Conservation (phyloP, 2,797 vertebrate genomes). For the Dicrostonyx torquatus region DNA sequence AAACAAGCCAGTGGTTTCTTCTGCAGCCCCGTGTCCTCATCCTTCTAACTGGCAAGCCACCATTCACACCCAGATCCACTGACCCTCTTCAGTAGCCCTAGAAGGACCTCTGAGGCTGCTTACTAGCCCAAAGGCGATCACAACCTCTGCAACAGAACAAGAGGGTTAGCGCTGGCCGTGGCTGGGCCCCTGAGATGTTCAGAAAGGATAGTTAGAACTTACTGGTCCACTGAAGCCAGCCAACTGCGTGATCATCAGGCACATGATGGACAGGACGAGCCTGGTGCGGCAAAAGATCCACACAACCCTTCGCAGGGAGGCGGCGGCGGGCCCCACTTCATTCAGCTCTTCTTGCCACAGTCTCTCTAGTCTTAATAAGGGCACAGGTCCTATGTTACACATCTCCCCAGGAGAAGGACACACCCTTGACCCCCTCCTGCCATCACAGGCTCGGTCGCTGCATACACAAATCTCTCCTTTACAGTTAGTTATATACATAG, state of each 20-base stretch:
- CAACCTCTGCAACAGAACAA: slow-evolving; percentile 80
- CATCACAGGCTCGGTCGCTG: background rate
- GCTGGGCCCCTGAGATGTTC: slow-evolving; percentile 81
- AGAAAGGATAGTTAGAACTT: slow-evolving; percentile 91
- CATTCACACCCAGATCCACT: slow-evolving; percentile 57
- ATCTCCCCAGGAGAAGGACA: slow-evolving; percentile 3
- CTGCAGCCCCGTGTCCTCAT: slow-evolving; percentile 54
- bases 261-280: slow-evolving; percentile 94
- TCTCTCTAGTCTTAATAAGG: slow-evolving; percentile 89
- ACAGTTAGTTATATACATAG: background rate
- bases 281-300: slow-evolving; percentile 95
- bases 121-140: slow-evolving; percentile 80
- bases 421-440: slow-evolving; percentile 41
- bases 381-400: slow-evolving; percentile 63
- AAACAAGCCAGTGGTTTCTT: slow-evolving; percentile 71
- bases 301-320: slow-evolving; percentile 91
- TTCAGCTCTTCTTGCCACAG: slow-evolving; percentile 93
- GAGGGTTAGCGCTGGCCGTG: slow-evolving; percentile 79
- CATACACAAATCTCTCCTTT: slow-evolving; percentile 13
- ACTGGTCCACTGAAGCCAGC: slow-evolving; percentile 97
- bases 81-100: slow-evolving; percentile 54
- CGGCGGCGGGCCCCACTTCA: slow-evolving; percentile 87
- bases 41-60: slow-evolving; percentile 67
- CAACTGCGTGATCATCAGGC: slow-evolving; percentile 95
- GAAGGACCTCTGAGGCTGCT: slow-evolving; percentile 76